These are phyloP conservation scores for Melieria omissa DNA, from an alignment of 2,888 invertebrate genomes.

Conservation along the genomic window DNA sequence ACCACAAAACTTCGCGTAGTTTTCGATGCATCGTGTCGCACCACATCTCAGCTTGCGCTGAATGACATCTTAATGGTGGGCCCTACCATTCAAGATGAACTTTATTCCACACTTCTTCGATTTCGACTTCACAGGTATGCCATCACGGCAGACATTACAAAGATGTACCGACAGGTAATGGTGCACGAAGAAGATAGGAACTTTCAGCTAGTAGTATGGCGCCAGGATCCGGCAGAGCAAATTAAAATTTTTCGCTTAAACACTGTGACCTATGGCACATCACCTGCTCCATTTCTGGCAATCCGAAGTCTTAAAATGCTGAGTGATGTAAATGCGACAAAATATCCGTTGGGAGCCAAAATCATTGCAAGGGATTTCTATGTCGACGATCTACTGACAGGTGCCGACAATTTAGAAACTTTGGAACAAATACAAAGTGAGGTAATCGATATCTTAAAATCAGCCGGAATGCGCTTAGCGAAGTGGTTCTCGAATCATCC, in stretches of 20 bases:
- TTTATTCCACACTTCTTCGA: not conserved
- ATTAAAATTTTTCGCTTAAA: slow-evolving; percentile 22
- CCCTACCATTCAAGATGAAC: slow-evolving; percentile 14
- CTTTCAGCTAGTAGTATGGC: slow-evolving; percentile 28
- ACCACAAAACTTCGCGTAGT: slow-evolving; percentile 40
- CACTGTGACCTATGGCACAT: slow-evolving; percentile 35
- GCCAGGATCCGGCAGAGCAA: slow-evolving; percentile 4
- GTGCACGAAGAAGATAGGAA: slow-evolving; percentile 21
- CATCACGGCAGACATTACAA: slow-evolving; percentile 21
- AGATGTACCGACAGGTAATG: slow-evolving; percentile 32
- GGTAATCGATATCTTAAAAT: no score
- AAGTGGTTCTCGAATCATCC: no score
- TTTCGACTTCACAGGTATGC: not conserved
- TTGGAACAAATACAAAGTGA: no score
- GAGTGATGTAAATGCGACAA: slow-evolving; percentile 30
- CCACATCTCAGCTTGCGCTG: slow-evolving; percentile 34
- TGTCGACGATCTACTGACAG: slow-evolving; percentile 43
- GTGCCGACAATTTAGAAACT: slow-evolving; percentile 33
- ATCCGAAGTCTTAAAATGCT: slow-evolving; percentile 30
- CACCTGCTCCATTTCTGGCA: slow-evolving; percentile 38
- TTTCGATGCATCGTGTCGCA: slow-evolving; percentile 37
- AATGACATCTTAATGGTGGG: slow-evolving; percentile 42
- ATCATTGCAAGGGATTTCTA: slow-evolving; percentile 40
- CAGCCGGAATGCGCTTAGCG: no score
- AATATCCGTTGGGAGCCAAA: slow-evolving; percentile 39